Evolutionary conservation across 2,113 vertebrate genomes (phyloP), one percentile per base, ranked within the genome.

Genomic region (Trogon melanurus): DNA sequence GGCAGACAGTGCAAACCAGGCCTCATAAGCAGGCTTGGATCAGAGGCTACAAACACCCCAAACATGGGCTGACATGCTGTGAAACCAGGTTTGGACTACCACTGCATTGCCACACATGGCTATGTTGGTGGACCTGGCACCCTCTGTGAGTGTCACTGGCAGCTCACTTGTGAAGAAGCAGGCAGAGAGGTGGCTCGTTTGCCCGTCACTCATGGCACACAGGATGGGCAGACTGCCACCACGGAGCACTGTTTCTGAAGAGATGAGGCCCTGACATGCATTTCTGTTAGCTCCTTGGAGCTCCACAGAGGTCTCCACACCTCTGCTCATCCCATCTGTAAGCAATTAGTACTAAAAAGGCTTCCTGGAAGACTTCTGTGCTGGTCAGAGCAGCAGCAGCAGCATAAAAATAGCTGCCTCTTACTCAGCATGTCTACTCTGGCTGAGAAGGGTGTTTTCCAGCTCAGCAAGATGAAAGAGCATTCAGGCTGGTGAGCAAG

Each of bases 341-440:
- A 88, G 48, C 56, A 75, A 50, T 71, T 76, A 48, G 22, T 56
- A 12, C 13, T 66, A 56, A 36, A 65, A 83, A 89, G 23, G 9
- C 44, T 84, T 91, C n/a, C 54, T 78, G 45, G 32, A 80, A 76
- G 41, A 69, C 14, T 69, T 48, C 56, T 70, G 23, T 54, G 13
- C 30, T 45, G 56, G 50, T 87, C 69, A 70, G 61, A 89, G 65
- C 74, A 87, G 58, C 2, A 36, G 36, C 36, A 3, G 69, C 71
- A 54, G 73, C 5, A 3, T 89, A 81, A 89, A 93, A 93, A 81
- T 70, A 87, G 81, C 65, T 76, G 56, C 56, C 22, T 87, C 81
- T 94, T 81, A 84, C 65, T 93, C 81, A 94, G 90, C 69, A 70
- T 18, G 60, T 73, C 85, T 89, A 36, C 36, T 85, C n/a, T 58